These are phyloP conservation scores for Mimas tiliae DNA, from an alignment of 2,888 invertebrate genomes.

Conservation along the genomic window DNA sequence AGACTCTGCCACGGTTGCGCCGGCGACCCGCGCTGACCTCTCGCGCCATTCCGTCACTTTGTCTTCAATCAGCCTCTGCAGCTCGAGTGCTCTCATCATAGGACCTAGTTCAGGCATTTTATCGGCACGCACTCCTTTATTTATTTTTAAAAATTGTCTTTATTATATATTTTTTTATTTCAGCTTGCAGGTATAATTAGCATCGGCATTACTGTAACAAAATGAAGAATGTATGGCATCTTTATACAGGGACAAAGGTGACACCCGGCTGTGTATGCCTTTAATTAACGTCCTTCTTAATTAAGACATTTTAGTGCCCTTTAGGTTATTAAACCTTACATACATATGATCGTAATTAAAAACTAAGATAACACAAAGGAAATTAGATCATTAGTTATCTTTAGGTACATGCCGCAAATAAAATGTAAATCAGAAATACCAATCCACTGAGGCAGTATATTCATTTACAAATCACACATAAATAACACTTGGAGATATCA, in stretches of 20 bases:
- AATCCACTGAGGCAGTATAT: neutral
- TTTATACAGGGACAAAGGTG: neutral
- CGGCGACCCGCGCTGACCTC: constrained; percentile 79
- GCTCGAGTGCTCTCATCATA: constrained; percentile 79
- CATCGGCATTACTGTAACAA: constrained; percentile 25
- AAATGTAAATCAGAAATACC: neutral
- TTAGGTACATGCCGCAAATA: neutral
- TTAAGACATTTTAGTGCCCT: neutral
- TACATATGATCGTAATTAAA: neutral
- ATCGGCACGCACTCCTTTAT: constrained; percentile 21
- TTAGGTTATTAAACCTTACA: constrained; percentile 1
- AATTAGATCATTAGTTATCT: neutral
- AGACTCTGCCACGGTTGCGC: constrained; percentile 76
- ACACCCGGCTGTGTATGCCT: neutral
- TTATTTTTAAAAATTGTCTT: too few species aligned
- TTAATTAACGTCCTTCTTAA: constrained; percentile 14
- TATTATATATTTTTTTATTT: too few species aligned
- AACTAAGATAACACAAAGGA: neutral
- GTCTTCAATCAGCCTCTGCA: constrained; percentile 80
- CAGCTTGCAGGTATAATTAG: neutral
- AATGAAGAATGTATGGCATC: constrained; percentile 10
- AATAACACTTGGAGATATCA: too few species aligned
- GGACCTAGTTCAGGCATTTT: constrained; percentile 80
- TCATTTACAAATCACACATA: neutral
- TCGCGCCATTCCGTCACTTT: constrained; percentile 82